A percentile compares a stretch with the other conserved stretches of the same genome.
These are phyloP conservation scores for Didymodactylos carnosus DNA, from an alignment of 2,888 invertebrate genomes.

Conservation along the genomic window DNA sequence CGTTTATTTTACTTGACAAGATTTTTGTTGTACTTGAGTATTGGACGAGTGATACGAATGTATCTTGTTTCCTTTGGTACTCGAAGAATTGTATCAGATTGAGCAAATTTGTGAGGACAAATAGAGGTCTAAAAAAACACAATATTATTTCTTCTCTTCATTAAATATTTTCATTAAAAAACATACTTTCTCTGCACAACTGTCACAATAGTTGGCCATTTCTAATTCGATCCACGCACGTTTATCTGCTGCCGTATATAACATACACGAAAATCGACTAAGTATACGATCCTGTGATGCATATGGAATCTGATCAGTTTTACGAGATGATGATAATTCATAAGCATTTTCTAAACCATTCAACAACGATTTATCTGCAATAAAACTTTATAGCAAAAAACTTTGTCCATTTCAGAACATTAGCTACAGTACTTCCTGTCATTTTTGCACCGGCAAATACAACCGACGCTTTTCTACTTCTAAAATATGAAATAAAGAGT, in stretches of 20 bases:
- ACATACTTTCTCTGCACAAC: constrained; percentile 8
- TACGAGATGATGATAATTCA: constrained; percentile 2
- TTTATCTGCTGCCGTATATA: neutral
- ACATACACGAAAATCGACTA: constrained; percentile 4
- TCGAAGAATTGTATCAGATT: neutral
- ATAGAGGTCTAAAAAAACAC: constrained; percentile 5
- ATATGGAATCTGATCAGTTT: constrained; percentile 7
- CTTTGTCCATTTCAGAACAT: neutral
- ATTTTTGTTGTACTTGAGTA: constrained; percentile 2
- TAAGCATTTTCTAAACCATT: constrained; percentile 12
- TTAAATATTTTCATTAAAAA: no score
- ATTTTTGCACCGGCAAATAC: neutral
- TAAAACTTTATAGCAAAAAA: neutral
- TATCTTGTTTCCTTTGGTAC: constrained; percentile 4
- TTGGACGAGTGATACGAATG: constrained; percentile 5
- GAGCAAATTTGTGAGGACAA: constrained; percentile 11
- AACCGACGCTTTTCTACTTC: neutral
- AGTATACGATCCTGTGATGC: constrained; percentile 7
- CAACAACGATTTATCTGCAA: neutral
- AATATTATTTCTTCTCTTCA: neutral
- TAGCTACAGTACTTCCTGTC: no score
- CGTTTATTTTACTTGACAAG: constrained; percentile 3
- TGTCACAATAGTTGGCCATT: constrained; percentile 6
- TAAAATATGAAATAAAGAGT: neutral
- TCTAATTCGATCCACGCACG: constrained; percentile 7